Conservation (phyloP, 2,888 invertebrate genomes). For the Cosmia trapezina region DNA sequence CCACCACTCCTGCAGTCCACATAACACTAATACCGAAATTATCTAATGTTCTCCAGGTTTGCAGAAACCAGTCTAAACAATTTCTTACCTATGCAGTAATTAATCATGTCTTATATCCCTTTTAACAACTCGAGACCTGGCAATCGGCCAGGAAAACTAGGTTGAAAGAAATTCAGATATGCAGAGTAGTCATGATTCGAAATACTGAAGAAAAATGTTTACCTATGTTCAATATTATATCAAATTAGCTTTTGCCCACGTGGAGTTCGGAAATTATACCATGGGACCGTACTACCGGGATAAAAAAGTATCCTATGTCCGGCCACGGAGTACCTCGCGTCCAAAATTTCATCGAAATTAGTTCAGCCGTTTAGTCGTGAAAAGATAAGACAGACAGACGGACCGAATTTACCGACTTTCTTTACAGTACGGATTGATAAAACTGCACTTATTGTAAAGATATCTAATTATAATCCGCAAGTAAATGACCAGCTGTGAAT, state of each 20-base stretch:
- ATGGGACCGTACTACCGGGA: too few relatives aligned
- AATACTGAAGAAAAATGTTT: not conserved
- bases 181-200: slow-evolving; percentile 22
- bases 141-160: slow-evolving; percentile 33
- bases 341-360: too few relatives aligned
- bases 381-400: too few relatives aligned
- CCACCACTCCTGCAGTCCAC: too few relatives aligned
- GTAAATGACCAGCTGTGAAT: not conserved
- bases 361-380: too few relatives aligned
- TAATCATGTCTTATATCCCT: slow-evolving; percentile 25
- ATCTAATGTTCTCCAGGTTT: not conserved
- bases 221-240: not conserved
- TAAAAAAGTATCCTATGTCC: too few relatives aligned
- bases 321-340: too few relatives aligned
- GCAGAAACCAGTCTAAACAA: slow-evolving; percentile 5
- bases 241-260: not conserved
- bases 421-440: not conserved
- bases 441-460: not conserved
- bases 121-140: slow-evolving; percentile 29
- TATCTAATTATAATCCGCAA: slow-evolving; percentile 2
- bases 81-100: slow-evolving; percentile 10
- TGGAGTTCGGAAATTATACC: too few relatives aligned
- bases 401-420: too few relatives aligned
- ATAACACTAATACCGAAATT: not conserved
- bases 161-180: slow-evolving; percentile 30